Evolutionary conservation across 2,113 vertebrate genomes (phyloP).

Genomic region (Larimichthys crocea): DNA sequence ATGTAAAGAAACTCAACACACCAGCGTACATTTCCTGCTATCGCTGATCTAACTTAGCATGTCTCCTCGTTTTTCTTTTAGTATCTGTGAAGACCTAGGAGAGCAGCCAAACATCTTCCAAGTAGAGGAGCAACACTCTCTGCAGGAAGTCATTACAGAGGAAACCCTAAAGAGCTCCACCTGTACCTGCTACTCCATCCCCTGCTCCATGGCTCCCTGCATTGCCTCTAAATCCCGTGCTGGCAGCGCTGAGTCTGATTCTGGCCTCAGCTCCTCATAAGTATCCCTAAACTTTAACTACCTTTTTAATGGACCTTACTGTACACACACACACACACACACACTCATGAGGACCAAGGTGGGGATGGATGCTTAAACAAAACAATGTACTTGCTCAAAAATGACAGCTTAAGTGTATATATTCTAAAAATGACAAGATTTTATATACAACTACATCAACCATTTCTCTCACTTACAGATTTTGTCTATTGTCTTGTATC

Average conservation of each 20-base stretch:
- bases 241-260: slow-evolving; percentile 75
- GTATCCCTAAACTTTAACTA: neutral
- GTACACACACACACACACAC: neutral
- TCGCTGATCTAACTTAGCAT: neutral
- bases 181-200: slow-evolving; percentile 87
- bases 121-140: slow-evolving; percentile 91
- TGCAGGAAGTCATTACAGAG: slow-evolving; percentile 90
- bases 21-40: neutral
- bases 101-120: slow-evolving; percentile 95
- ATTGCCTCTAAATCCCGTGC: slow-evolving; percentile 19
- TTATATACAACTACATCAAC: slow-evolving; percentile 5
- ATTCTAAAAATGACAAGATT: neutral
- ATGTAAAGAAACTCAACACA: neutral
- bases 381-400: neutral
- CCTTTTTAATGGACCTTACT: neutral
- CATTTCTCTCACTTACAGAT: neutral
- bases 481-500: neutral
- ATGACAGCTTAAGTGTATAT: neutral
- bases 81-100: slow-evolving; percentile 92
- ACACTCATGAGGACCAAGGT: neutral
- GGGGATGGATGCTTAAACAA: neutral
- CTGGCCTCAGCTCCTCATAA: slow-evolving; percentile 81
- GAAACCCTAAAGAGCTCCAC: slow-evolving; percentile 87
- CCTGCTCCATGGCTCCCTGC: slow-evolving; percentile 75
- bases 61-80: slow-evolving; percentile 58